Evolutionary conservation across 2,797 vertebrate genomes (phyloP), one percentile per base, ranked within the genome.

Genomic region (Enteromius radiatus): DNA sequence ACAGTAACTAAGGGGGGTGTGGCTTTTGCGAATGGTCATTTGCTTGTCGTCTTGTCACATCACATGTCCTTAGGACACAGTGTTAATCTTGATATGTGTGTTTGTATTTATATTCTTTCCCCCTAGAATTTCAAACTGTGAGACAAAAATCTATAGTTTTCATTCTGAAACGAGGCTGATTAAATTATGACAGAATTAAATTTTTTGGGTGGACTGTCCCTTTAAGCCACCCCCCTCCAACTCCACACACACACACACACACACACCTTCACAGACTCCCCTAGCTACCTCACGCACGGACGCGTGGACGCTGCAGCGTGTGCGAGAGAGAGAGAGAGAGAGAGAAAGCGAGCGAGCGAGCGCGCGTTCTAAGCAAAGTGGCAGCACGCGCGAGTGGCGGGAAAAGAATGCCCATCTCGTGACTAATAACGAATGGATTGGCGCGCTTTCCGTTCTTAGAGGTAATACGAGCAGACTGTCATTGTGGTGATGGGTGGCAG

Each of bases 401-500:
- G 74, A 80, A 80, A 70, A 80, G 83, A 81, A 94, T 94, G 94
- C 90, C 89, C 88, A 86, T 86, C 90, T 93, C 92, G 90, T 91
- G 92, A 92, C 88, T 76, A 77, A 85, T 54, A 86, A 83, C 89
- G 90, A 81, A 92, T 89, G 94, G 92, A 92, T 91, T 89, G 89
- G 89, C 88, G 90, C 63, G 71, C 61, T 65, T 85, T 91, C 88
- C 87, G 79, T 89, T 89, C 85, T 78, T 83, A 88, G 92, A 90
- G 87, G 90, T 94, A 91, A 91, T 92, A 93, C 94, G 89, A 91
- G 89, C 78, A 91, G 74, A 63, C 64, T 93, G 93, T 93, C 89
- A 91, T 90, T 94, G 93, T 90, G 91, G 93, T 92, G 90, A 94
- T 92, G 93, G 92, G 92, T 93, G 90, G 92, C 93, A 88, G 93